These are phyloP conservation scores for Scaptodrosophila latifasciaeformis DNA, from an alignment of 2,888 invertebrate genomes.

Conservation along the genomic window DNA sequence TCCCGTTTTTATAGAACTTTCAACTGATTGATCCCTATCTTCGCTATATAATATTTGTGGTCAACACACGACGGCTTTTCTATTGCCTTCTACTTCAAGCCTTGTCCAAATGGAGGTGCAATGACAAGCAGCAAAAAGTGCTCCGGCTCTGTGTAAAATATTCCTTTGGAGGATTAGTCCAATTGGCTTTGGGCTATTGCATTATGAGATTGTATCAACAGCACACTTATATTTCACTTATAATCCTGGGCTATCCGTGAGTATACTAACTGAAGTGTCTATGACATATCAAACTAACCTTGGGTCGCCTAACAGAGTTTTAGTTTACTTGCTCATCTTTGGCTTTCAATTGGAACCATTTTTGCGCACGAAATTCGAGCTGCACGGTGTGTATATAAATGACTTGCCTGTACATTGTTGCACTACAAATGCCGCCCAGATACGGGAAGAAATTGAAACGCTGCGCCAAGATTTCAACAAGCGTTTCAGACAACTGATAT, in stretches of 20 bases:
- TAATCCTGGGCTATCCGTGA: slow-evolving; percentile 94
- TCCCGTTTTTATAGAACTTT: slow-evolving; percentile 83
- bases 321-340: slow-evolving; percentile 88
- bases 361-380: slow-evolving; percentile 78
- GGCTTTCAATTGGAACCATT: slow-evolving; percentile 86
- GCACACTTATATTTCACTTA: slow-evolving; percentile 85
- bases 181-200: slow-evolving; percentile 80
- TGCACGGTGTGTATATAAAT: slow-evolving; percentile 74
- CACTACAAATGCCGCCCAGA: slow-evolving; percentile 81
- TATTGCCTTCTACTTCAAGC: slow-evolving; percentile 78
- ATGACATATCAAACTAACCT: background rate
- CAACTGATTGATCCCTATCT: slow-evolving; percentile 94
- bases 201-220: slow-evolving; percentile 84
- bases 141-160: slow-evolving; percentile 56
- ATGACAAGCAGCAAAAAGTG: slow-evolving; percentile 73
- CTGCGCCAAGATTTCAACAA: slow-evolving; percentile 91
- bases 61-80: slow-evolving; percentile 87
- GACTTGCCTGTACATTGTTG: slow-evolving; percentile 86
- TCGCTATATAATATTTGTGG: slow-evolving; percentile 86
- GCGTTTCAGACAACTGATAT: slow-evolving; percentile 91
- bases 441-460: slow-evolving; percentile 89
- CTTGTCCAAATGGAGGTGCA: slow-evolving; percentile 64
- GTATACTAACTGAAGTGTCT: slow-evolving; percentile 72
- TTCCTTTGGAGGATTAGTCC: slow-evolving; percentile 78
- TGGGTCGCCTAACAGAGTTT: slow-evolving; percentile 78